Conservation (phyloP, 2,888 invertebrate species). For the Papilio demoleus region DNA sequence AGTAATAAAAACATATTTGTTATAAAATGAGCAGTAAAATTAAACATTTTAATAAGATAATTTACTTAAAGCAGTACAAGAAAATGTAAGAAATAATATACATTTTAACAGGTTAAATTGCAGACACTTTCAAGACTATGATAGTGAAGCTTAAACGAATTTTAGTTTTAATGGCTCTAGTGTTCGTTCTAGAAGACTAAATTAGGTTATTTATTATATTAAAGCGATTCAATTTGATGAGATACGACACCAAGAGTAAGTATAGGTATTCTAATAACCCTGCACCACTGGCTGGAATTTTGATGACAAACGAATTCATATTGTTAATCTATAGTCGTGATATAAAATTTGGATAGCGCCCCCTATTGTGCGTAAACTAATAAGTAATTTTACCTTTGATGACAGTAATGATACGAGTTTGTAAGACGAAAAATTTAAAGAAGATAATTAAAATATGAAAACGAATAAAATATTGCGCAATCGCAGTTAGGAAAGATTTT, state of each 20-base stretch:
- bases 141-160: conserved; percentile 28
- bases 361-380: too few relatives aligned
- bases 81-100: conserved; percentile 15
- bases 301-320: too few relatives aligned
- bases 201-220: conserved; percentile 21
- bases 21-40: neutral
- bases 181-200: conserved; percentile 18
- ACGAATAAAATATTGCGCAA: neutral
- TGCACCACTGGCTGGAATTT: too few relatives aligned
- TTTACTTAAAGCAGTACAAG: neutral
- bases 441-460: neutral
- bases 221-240: conserved; percentile 24
- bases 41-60: too few relatives aligned
- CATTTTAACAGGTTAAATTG: conserved; percentile 22
- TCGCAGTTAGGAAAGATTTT: too few relatives aligned
- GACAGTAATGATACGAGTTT: too few relatives aligned
- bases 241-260: neutral
- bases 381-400: too few relatives aligned
- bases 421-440: too few relatives aligned
- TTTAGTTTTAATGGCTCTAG: conserved; percentile 31
- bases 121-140: conserved; percentile 14
- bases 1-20: neutral
- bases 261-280: neutral
- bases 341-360: too few relatives aligned
- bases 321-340: too few relatives aligned